phyloP scores from a whole-genome alignment of 2,888 invertebrate genomes.

The Branchipolynoe longqiensis region DNA sequence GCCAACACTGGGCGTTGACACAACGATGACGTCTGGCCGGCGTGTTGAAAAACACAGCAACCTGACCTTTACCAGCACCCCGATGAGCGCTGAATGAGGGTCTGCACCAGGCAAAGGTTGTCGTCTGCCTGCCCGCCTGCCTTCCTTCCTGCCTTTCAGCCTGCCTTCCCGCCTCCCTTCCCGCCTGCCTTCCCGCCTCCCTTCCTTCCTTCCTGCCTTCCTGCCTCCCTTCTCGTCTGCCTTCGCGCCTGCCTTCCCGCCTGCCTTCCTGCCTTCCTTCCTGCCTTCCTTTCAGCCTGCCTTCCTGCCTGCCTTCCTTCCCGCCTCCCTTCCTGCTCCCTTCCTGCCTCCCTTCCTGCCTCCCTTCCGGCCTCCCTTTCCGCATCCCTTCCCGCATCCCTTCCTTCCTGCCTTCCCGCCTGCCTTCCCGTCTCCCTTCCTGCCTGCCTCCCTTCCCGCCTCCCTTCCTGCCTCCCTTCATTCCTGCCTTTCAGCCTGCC shows the following conservation, averaged over 20 bases:
- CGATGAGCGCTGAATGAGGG: constrained; percentile 9
- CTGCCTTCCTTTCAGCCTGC: constrained; percentile 45
- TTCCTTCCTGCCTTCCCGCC: background rate
- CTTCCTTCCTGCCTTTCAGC: background rate
- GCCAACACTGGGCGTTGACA: too few species aligned
- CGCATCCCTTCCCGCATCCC: background rate
- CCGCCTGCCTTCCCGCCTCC: constrained; percentile 47
- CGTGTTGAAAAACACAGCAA: constrained; percentile 28
- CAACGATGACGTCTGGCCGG: constrained; percentile 30
- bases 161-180: background rate
- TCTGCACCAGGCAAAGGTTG: background rate
- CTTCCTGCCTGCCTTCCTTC: constrained; percentile 53
- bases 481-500: constrained; percentile 52
- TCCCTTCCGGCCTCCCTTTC: constrained; percentile 49
- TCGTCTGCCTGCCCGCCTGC: background rate
- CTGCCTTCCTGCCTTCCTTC: constrained; percentile 53
- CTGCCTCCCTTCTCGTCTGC: constrained; percentile 47
- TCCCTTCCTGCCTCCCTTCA: constrained; percentile 47
- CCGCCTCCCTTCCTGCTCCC: constrained; percentile 52
- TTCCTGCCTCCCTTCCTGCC: constrained; percentile 51
- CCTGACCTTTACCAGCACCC: constrained; percentile 39
- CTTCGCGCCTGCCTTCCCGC: constrained; percentile 43
- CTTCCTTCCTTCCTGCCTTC: constrained; percentile 51
- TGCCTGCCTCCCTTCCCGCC: constrained; percentile 52
- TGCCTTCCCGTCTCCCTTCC: constrained; percentile 50